A percentile compares a stretch with the other conserved stretches of the same genome.
Evolutionary conservation across 2,797 vertebrate genomes (phyloP).

Genomic region (Galaxias olidus): DNA sequence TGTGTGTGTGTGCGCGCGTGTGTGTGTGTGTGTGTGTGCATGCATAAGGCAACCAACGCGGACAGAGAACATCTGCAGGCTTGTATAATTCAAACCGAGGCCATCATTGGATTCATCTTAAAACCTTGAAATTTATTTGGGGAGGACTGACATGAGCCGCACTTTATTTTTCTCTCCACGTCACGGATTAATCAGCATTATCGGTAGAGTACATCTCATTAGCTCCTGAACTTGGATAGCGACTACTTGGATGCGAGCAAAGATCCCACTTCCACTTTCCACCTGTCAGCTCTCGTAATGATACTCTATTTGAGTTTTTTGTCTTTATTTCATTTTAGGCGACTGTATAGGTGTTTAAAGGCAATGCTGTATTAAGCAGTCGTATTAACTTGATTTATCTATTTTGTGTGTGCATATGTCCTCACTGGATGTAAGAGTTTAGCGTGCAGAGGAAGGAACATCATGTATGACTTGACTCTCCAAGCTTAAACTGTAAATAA

Average conservation of each 20-base stretch:
- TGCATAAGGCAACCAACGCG: constrained; percentile 1
- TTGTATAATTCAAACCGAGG: too few species aligned
- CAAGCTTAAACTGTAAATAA: constrained; percentile 51
- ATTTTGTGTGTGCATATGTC: constrained; percentile 51
- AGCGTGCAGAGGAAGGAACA: constrained; percentile 53
- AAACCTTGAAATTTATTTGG: too few species aligned
- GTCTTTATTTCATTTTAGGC: constrained; percentile 55
- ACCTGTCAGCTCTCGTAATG: constrained; percentile 75
- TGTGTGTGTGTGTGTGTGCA: constrained; percentile 7
- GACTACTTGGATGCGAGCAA: constrained; percentile 41
- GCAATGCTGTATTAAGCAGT: constrained; percentile 54
- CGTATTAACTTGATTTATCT: constrained; percentile 59
- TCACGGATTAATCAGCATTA: constrained; percentile 34
- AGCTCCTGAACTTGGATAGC: constrained; percentile 71
- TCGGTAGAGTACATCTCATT: constrained; percentile 56
- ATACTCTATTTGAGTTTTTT: constrained; percentile 68
- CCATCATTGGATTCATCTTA: too few species aligned
- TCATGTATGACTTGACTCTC: constrained; percentile 49
- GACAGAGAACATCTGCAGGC: too few species aligned
- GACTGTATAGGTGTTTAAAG: constrained; percentile 64
- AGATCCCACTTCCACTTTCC: constrained; percentile 55
- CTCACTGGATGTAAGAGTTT: constrained; percentile 58
- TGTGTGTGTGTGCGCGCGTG: constrained; percentile 11
- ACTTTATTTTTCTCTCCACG: constrained; percentile 44
- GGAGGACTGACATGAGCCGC: too few species aligned